Conservation (phyloP, 2,888 invertebrate genomes). For the Poecilobothrus nobilitatus region DNA sequence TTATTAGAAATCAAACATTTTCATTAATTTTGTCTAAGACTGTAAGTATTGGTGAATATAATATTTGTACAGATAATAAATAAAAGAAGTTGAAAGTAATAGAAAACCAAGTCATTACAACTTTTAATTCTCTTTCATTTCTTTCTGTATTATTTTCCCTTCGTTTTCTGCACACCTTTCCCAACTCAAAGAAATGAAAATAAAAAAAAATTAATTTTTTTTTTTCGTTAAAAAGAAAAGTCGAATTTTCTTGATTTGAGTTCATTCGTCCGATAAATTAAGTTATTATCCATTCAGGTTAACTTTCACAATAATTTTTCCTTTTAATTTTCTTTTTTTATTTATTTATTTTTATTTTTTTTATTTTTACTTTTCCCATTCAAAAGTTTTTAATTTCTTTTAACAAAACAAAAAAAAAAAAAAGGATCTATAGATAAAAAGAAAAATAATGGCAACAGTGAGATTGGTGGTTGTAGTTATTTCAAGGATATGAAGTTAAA, state of each 20-base stretch:
- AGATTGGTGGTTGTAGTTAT: background rate
- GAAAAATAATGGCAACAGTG: background rate
- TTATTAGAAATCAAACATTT: too few species aligned
- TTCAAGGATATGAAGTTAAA: background rate
- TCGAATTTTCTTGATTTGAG: background rate
- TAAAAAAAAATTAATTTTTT: too few species aligned
- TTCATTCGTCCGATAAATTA: conserved; percentile 6
- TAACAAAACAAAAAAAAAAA: background rate
- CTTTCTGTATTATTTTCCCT: background rate
- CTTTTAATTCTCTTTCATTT: conserved; percentile 1
- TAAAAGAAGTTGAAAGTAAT: background rate
- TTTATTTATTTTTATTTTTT: too few species aligned
- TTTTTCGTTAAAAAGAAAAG: background rate
- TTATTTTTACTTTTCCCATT: too few species aligned
- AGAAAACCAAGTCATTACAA: background rate
- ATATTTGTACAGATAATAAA: background rate
- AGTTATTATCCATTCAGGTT: background rate
- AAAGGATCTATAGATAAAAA: background rate
- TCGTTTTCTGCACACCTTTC: background rate
- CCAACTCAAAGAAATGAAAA: too few species aligned
- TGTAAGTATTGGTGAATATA: too few species aligned
- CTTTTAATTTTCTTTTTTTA: background rate
- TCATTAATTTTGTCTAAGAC: too few species aligned
- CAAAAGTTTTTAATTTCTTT: background rate
- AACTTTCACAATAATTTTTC: background rate